A percentile compares a stretch with the other conserved stretches of the same genome.
Evolutionary conservation across 1,140 invertebrate genomes (phyloP).

Genomic region (Maconellicoccus hirsutus): DNA sequence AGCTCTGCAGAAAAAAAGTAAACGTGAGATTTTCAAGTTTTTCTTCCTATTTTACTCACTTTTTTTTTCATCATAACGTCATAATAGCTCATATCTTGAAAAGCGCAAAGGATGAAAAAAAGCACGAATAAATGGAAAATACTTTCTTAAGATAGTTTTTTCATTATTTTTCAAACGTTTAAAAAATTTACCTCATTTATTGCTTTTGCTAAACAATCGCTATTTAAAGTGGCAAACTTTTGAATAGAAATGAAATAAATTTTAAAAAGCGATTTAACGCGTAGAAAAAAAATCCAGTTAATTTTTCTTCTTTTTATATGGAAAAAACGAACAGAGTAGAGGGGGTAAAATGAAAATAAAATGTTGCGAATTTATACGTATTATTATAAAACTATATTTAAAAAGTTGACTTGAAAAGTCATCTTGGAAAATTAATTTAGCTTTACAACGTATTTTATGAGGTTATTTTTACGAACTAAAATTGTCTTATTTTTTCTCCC

Average conservation of each 20-base stretch:
- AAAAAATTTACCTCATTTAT: constrained; percentile 4
- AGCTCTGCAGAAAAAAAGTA: too few species aligned
- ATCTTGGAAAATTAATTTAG: neutral
- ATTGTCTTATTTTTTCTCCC: neutral
- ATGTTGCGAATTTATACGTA: neutral
- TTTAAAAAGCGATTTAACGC: neutral
- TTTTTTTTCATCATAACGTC: neutral
- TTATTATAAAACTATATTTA: neutral
- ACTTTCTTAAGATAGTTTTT: constrained; percentile 8
- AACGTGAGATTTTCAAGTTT: too few species aligned
- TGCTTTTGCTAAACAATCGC: neutral
- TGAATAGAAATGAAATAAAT: neutral
- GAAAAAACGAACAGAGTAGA: too few species aligned
- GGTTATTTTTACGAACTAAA: neutral
- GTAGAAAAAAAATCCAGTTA: neutral
- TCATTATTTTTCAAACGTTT: constrained; percentile 1
- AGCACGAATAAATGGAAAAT: neutral
- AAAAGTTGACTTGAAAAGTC: constrained; percentile 4
- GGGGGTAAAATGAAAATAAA: neutral
- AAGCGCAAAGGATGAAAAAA: neutral
- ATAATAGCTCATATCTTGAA: neutral
- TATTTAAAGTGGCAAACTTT: neutral
- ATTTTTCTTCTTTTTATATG: neutral
- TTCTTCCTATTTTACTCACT: too few species aligned
- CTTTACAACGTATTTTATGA: constrained; percentile 2